Conservation (phyloP, 30 jellyfish, hydroid and myxozoan genomes). For the Chironex yamaguchii region DNA sequence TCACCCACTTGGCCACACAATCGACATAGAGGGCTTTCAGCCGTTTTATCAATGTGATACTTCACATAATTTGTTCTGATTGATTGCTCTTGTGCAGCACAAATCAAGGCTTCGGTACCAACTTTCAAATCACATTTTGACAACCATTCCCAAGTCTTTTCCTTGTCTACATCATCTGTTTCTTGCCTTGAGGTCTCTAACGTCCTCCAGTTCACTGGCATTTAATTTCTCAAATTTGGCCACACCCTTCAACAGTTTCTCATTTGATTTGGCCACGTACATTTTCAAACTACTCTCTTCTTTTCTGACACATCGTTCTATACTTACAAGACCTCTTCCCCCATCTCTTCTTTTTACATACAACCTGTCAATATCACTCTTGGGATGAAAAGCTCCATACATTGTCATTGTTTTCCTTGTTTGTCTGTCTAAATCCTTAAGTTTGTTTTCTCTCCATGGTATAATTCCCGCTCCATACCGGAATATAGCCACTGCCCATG, state of each 20-base stretch:
- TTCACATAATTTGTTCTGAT: too few species aligned
- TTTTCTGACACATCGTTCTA: background rate
- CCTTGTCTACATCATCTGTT: too few species aligned
- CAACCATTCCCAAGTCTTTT: too few species aligned
- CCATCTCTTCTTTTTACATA: slow-evolving; percentile 12
- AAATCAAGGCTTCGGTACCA: too few species aligned
- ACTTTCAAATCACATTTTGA: too few species aligned
- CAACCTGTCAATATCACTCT: slow-evolving; percentile 24
- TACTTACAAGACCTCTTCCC: slow-evolving; percentile 17
- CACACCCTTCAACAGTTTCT: background rate
- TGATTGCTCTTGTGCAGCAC: too few species aligned
- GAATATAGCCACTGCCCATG: slow-evolving; percentile 11
- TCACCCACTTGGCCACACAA: too few species aligned
- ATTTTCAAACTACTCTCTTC: background rate
- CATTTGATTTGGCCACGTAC: slow-evolving; percentile 11
- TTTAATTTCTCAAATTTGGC: too few species aligned
- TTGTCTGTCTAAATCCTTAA: slow-evolving; percentile 13
- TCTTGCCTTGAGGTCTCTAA: too few species aligned
- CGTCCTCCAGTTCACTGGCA: too few species aligned
- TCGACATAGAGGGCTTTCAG: too few species aligned
- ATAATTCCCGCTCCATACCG: slow-evolving; percentile 20
- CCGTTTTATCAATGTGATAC: too few species aligned
- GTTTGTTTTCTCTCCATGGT: background rate
- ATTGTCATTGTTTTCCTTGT: slow-evolving; percentile 29
- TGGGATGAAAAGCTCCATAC: slow-evolving; percentile 11